phyloP scores from a whole-genome alignment of 2,113 vertebrate species.

The Pristiophorus japonicus region DNA sequence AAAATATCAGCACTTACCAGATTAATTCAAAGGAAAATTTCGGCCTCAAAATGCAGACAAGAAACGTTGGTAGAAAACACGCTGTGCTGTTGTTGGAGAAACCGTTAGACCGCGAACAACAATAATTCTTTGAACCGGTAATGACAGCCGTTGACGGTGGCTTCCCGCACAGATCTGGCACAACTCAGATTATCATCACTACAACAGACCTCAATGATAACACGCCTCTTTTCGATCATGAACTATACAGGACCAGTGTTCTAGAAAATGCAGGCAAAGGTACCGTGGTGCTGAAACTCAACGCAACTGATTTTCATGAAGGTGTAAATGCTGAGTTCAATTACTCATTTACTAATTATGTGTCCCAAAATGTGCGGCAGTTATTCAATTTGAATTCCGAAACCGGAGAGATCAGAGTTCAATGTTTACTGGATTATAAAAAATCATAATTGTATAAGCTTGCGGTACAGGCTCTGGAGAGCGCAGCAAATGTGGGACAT shows the following conservation, averaged over 20 bases:
- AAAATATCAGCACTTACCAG: conserved; percentile 58
- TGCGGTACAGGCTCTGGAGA: conserved; percentile 40
- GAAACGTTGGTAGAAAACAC: conserved; percentile 54
- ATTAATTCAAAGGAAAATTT: conserved; percentile 55
- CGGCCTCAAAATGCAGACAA: conserved; percentile 52
- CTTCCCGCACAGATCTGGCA: conserved; percentile 54
- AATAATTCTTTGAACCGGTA: conserved; percentile 45
- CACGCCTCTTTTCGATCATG: conserved; percentile 44
- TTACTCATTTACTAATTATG: conserved; percentile 55
- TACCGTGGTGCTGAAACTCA: conserved; percentile 53
- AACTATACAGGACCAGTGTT: conserved; percentile 52
- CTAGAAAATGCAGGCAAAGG: conserved; percentile 54
- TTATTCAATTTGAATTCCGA: conserved; percentile 50
- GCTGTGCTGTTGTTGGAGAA: conserved; percentile 45
- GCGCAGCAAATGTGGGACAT: not conserved
- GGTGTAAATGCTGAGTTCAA: conserved; percentile 56
- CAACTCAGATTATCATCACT: conserved; percentile 52
- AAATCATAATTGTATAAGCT: conserved; percentile 27
- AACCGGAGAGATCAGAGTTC: conserved; percentile 53
- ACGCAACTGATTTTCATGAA: conserved; percentile 57
- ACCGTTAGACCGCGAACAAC: conserved; percentile 56
- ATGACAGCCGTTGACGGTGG: conserved; percentile 59
- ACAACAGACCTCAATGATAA: conserved; percentile 56
- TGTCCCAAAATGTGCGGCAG: conserved; percentile 39
- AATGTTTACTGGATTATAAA: conserved; percentile 54